Evolutionary conservation across 2,888 invertebrate genomes (phyloP).

Genomic region (Rhabditoides inermis): DNA sequence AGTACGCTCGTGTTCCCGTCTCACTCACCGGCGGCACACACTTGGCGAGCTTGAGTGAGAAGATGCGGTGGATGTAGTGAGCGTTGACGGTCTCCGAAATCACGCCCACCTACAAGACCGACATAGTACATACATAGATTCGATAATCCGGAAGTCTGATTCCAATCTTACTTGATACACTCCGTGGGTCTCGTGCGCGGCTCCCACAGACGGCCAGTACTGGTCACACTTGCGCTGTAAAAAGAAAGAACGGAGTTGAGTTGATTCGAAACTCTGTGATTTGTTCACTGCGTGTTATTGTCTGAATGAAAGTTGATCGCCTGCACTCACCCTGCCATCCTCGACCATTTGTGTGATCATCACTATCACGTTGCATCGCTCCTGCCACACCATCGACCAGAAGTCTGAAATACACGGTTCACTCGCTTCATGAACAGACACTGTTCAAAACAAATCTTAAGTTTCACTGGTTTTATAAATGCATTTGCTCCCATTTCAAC

Average conservation of each 20-base stretch:
- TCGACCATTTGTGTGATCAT: constrained; percentile 49
- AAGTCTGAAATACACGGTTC: constrained; percentile 10
- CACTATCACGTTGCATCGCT: constrained; percentile 43
- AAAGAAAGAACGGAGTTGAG: not conserved
- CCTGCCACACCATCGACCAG: constrained; percentile 46
- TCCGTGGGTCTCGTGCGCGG: constrained; percentile 28
- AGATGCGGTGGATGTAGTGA: constrained; percentile 38
- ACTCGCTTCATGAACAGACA: not conserved
- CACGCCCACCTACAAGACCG: constrained; percentile 19
- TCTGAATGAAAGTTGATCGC: not conserved
- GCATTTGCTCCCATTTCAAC: too few relatives aligned
- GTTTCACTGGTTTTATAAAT: too few relatives aligned
- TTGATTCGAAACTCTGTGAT: not conserved
- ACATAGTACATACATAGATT: not conserved
- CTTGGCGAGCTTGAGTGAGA: constrained; percentile 32
- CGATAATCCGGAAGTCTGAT: not conserved
- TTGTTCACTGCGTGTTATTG: not conserved
- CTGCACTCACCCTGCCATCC: constrained; percentile 31
- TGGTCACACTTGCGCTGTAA: constrained; percentile 48
- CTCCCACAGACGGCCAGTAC: constrained; percentile 37
- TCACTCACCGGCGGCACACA: constrained; percentile 21
- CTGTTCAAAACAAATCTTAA: too few relatives aligned
- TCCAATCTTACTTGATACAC: constrained; percentile 17
- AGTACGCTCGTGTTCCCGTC: not conserved
- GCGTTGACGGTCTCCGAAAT: constrained; percentile 34